Percentiles rank a stretch among this genome's conserved stretches.
phyloP scores from a whole-genome alignment of 2,113 vertebrate species.

The Onychostruthus taczanowskii region DNA sequence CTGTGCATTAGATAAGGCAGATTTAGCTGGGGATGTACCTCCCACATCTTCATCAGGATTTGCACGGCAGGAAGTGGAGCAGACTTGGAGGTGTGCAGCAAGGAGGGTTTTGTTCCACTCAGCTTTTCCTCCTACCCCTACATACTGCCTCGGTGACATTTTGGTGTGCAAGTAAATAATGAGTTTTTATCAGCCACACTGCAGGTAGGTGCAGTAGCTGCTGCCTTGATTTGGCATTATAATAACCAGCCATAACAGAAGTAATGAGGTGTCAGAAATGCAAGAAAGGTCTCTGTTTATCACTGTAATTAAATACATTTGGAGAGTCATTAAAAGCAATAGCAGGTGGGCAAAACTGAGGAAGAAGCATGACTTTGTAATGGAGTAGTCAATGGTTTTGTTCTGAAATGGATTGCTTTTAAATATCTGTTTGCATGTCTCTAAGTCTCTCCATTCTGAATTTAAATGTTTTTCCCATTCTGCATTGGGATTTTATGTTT shows the following conservation, averaged over 20 bases:
- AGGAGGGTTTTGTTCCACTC: not conserved
- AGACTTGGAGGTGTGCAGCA: not conserved
- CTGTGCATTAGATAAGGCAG: conserved; percentile 1
- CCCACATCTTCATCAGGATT: not conserved
- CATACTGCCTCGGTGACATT: not conserved
- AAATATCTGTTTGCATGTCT: not conserved
- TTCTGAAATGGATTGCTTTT: not conserved
- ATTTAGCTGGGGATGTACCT: conserved; percentile 51
- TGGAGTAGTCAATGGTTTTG: not conserved
- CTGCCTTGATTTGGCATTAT: not conserved
- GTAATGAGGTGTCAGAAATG: conserved; percentile 31
- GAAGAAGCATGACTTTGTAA: conserved; percentile 3
- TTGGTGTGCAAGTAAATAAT: not conserved
- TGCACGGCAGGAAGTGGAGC: conserved; percentile 11
- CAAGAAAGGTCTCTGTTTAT: conserved; percentile 27
- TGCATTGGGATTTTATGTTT: not conserved
- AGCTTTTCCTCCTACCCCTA: not conserved
- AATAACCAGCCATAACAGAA: conserved; percentile 12
- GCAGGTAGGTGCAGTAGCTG: not conserved
- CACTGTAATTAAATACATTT: conserved; percentile 8
- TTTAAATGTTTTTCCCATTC: not conserved
- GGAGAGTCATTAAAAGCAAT: not conserved
- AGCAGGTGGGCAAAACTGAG: not conserved
- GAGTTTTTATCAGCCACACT: not conserved
- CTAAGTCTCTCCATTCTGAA: not conserved